phyloP scores from a whole-genome alignment of 92 coral and sea anemone species.

The Zoanthus sansibaricus region DNA sequence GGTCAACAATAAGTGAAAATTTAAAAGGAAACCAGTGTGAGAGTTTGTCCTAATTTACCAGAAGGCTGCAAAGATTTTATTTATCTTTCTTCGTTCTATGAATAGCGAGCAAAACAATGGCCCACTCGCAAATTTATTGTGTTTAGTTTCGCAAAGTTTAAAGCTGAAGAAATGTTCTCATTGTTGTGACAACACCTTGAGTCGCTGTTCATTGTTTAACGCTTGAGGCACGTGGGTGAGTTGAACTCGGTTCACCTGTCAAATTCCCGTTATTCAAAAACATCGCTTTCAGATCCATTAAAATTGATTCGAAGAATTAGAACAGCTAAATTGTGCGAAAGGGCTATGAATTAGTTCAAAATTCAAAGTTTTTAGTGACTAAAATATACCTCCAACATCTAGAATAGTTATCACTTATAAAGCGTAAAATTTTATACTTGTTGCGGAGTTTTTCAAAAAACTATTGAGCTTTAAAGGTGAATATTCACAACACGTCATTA shows the following conservation, averaged over 20 bases:
- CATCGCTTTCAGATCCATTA: neutral
- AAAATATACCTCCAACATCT: too few species aligned
- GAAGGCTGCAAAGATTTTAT: neutral
- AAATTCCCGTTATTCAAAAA: constrained; percentile 8
- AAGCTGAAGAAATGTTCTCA: constrained; percentile 10
- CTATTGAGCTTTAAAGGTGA: too few species aligned
- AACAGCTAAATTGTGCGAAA: too few species aligned
- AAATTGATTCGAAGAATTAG: neutral
- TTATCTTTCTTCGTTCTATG: constrained; percentile 2
- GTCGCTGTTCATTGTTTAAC: neutral
- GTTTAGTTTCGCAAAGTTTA: neutral
- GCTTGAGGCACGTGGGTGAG: constrained; percentile 21
- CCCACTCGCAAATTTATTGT: constrained; percentile 7
- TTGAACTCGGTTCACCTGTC: constrained; percentile 1
- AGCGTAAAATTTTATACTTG: too few species aligned
- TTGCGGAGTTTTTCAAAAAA: too few species aligned
- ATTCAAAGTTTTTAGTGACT: too few species aligned
- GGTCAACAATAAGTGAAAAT: too few species aligned
- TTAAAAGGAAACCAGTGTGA: neutral
- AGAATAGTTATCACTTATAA: too few species aligned
- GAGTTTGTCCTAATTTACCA: neutral
- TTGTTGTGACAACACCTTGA: neutral
- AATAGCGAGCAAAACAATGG: constrained; percentile 7
- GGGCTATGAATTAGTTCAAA: too few species aligned
- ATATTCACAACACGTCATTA: too few species aligned